Conservation (phyloP, 2,888 invertebrate species). For the Norana najaformis region DNA sequence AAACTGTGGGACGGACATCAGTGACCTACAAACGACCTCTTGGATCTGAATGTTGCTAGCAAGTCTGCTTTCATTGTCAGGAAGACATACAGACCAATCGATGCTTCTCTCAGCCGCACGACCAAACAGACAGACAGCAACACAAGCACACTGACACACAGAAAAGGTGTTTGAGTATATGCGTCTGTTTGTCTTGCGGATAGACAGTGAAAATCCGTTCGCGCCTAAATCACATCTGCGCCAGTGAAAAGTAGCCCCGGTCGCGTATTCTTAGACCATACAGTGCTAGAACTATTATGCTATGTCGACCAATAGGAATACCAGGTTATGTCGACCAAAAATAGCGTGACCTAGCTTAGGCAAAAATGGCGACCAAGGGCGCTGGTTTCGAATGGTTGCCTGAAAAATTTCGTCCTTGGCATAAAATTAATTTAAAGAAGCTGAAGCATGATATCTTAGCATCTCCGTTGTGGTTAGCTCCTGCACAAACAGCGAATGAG, state of each 20-base stretch:
- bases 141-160: not conserved
- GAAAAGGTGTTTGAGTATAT: not conserved
- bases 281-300: too few relatives aligned
- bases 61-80: not conserved
- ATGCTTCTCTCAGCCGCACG: not conserved
- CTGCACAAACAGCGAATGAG: too few relatives aligned
- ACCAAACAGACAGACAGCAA: not conserved
- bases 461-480: too few relatives aligned
- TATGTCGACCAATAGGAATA: too few relatives aligned
- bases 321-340: too few relatives aligned
- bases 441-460: too few relatives aligned
- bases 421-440: too few relatives aligned
- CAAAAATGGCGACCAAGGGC: too few relatives aligned
- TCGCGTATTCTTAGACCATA: too few relatives aligned
- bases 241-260: not conserved
- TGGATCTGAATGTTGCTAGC: not conserved
- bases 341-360: too few relatives aligned
- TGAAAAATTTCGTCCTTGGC: too few relatives aligned
- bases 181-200: not conserved
- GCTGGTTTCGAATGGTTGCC: too few relatives aligned
- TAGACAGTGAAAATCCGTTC: not conserved
- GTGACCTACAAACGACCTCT: slow-evolving; percentile 5
- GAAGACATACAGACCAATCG: not conserved
- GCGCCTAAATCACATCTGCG: not conserved
- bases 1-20: not conserved